Percentiles rank a stretch among this genome's conserved stretches.
Conservation (phyloP, 2,113 vertebrate genomes). For the Aplodontia rufa region DNA sequence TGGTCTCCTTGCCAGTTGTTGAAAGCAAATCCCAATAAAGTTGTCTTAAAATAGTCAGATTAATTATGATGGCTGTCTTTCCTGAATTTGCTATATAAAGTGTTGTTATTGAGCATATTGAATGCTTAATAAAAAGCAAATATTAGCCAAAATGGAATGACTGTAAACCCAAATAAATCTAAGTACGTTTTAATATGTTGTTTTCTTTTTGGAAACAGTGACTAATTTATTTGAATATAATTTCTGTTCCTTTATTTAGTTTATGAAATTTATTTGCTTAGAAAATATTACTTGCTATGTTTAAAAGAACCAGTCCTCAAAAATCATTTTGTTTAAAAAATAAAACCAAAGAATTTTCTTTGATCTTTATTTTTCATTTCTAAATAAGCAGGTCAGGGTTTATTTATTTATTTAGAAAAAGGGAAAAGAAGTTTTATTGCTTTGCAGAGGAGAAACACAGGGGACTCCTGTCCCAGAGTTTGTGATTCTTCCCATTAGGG, state of each 20-base stretch:
- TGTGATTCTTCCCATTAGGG: too few relatives aligned
- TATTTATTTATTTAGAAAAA: too few relatives aligned
- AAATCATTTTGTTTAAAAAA: not conserved
- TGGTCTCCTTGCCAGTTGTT: not conserved
- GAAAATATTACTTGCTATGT: not conserved
- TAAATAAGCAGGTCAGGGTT: not conserved
- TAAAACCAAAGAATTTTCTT: not conserved
- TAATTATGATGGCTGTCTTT: not conserved
- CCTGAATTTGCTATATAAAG: not conserved
- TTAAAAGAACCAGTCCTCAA: conserved; percentile 1
- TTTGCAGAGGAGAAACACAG: too few relatives aligned
- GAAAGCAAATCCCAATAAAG: not conserved
- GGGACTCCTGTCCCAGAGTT: too few relatives aligned
- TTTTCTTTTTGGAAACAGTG: conserved; percentile 8
- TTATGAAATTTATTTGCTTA: conserved; percentile 19
- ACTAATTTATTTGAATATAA: conserved; percentile 20
- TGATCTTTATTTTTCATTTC: conserved; percentile 36
- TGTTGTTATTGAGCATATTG: not conserved
- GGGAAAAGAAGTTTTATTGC: too few relatives aligned
- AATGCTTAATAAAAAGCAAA: not conserved
- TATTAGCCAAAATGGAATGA: not conserved
- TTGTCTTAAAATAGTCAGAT: not conserved
- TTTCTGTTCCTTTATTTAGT: not conserved
- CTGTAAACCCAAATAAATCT: not conserved
- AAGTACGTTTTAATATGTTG: not conserved